Evolutionary conservation across 2,113 vertebrate genomes (phyloP).

Genomic region (Phaethon lepturus): DNA sequence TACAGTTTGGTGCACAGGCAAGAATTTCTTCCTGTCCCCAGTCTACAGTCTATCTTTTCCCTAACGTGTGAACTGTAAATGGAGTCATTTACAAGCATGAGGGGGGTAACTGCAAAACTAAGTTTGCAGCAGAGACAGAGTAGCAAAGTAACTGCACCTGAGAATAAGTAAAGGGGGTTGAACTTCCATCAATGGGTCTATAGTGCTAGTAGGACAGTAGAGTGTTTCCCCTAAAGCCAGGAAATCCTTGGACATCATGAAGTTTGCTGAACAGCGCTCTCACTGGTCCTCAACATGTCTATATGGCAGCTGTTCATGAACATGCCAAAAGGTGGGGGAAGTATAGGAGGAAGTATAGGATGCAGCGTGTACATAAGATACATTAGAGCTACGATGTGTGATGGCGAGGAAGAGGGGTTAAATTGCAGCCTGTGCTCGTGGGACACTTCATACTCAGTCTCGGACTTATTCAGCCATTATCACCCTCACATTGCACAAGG

Average conservation of each 20-base stretch:
- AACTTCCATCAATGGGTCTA: neutral
- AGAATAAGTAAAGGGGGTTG: neutral
- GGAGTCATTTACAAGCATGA: neutral
- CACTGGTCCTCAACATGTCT: neutral
- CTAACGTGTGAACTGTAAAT: neutral
- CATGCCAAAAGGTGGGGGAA: neutral
- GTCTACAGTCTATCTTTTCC: neutral
- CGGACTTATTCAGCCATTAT: neutral
- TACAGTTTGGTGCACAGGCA: neutral
- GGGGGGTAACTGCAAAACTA: neutral
- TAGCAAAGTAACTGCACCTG: neutral
- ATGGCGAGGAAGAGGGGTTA: neutral
- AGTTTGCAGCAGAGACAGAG: neutral
- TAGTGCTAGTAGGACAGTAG: neutral
- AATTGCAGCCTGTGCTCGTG: neutral
- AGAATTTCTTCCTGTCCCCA: neutral
- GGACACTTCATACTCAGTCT: neutral
- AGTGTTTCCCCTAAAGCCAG: neutral
- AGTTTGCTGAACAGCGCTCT: neutral
- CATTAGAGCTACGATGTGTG: neutral
- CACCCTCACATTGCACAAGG: neutral
- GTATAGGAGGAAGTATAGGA: neutral
- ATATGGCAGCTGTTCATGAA: neutral
- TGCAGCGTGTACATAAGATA: neutral
- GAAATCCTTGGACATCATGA: neutral